A percentile compares a stretch with the other conserved stretches of the same genome.
Conservation (phyloP, 2,113 vertebrate genomes). For the Gavia stellata region DNA sequence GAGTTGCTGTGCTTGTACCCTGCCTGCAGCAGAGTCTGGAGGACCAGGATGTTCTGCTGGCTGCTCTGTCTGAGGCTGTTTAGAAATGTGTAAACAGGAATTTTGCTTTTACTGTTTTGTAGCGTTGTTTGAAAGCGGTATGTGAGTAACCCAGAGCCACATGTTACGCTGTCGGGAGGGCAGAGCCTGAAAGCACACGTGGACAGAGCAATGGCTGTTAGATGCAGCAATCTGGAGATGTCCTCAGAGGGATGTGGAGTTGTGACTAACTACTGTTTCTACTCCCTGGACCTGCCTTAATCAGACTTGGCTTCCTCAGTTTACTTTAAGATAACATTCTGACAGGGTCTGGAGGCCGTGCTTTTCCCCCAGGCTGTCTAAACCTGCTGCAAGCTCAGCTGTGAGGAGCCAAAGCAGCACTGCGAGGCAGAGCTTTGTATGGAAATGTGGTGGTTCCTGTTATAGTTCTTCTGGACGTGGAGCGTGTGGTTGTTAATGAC, state of each 20-base stretch:
- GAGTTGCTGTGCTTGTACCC: neutral
- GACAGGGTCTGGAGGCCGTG: fast-evolving
- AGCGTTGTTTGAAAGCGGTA: neutral
- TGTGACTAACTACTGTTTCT: neutral
- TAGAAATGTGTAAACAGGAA: neutral
- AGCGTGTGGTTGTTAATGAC: neutral
- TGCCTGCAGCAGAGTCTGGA: neutral
- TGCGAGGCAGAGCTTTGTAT: neutral
- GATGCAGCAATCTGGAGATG: neutral
- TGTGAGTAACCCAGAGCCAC: neutral
- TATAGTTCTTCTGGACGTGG: neutral
- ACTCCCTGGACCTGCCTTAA: neutral
- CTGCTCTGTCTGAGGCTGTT: neutral
- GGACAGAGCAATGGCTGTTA: neutral
- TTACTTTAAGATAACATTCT: neutral
- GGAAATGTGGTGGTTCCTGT: neutral
- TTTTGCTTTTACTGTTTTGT: neutral
- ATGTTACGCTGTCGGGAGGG: neutral
- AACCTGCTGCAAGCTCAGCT: neutral
- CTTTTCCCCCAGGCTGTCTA: neutral
- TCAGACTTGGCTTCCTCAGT: neutral
- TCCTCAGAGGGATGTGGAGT: neutral
- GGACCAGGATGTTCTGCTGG: neutral
- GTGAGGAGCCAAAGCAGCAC: fast-evolving
- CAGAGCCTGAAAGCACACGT: neutral